Base-by-base conservation (phyloP, 2,888 invertebrate genomes). In the Pyrochroa serraticornis region DNA sequence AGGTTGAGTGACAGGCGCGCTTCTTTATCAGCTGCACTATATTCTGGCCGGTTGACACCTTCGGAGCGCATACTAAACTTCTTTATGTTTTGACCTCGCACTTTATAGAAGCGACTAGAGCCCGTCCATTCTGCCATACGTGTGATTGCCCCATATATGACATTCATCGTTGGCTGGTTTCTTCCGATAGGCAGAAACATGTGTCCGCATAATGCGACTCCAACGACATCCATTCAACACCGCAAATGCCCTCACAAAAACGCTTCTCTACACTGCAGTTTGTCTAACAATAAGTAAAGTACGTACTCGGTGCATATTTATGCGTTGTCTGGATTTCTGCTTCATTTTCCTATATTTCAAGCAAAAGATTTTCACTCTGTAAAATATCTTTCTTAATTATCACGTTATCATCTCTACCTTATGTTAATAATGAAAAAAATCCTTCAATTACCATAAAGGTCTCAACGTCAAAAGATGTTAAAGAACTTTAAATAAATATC, bases 11-110 rank as follows among this genome's bases (percentile, higher is more conserved):
- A 77, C 77, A 78, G 75, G 71, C 75, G 72, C 64, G 75, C 73
- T 78, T 74, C 77, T 77, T 78, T 78, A 78, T 77, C 77, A 77
- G 77, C 71, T 75, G 75, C 74, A 77, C 67, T 76, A 76, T 74
- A 74, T 75, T 75, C 73, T 73, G 70, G 68, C 66, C 69, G 71
- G 66, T 69, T 74, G 75, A 72, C 75, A 75, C 73, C 74, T 71
- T 70, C 71, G 62, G 62, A 67, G 69, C 72, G 73, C 72, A 75
- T 70, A 70, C 71, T 73, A 71, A 73, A 71, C 70, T 74, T 65
- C 71, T 69, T 72, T 74, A 73, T 67, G 67, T 66, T 72, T 69
- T 69, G 70, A 69, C 70, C 73, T 51, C 33, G 13, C 43, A 14
- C 12, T 13, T 45, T 58, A 48, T 38, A 41, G 38, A 38, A 48